Conservation (phyloP, 1,140 invertebrate genomes). For the Drosophila bifasciata region DNA sequence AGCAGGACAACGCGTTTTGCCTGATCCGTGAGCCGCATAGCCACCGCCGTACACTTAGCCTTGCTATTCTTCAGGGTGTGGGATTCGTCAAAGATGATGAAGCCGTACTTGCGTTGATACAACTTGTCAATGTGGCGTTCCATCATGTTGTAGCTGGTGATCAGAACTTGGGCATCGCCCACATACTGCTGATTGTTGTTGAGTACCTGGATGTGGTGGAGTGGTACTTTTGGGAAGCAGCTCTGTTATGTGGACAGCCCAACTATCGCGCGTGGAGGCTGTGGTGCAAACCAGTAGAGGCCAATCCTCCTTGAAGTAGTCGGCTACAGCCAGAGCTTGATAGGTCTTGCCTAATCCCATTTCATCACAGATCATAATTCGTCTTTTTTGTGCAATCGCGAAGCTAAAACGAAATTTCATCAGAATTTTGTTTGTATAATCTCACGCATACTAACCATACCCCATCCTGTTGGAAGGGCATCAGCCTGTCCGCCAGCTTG, state of each 20-base stretch:
- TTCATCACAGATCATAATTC: conserved; percentile 95
- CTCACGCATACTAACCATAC: conserved; percentile 83
- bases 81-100: conserved; percentile 94
- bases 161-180: conserved; percentile 87
- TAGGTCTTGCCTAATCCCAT: conserved; percentile 99
- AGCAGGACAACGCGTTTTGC: conserved; percentile 91
- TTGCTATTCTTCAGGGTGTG: conserved; percentile 93
- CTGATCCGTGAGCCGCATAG: conserved; percentile 87
- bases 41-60: conserved; percentile 90
- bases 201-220: conserved; percentile 87
- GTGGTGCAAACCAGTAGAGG: conserved; percentile 94
- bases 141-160: conserved; percentile 93
- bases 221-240: conserved; percentile 89
- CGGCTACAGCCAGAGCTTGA: conserved; percentile 95
- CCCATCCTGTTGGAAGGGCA: conserved; percentile 94
- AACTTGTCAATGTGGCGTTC: conserved; percentile 87
- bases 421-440: neutral
- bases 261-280: conserved; percentile 92
- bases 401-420: conserved; percentile 85
- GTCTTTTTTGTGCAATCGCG: conserved; percentile 89
- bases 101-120: conserved; percentile 87
- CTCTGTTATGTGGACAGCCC: conserved; percentile 90
- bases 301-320: conserved; percentile 95
- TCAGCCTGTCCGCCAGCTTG: conserved; percentile 86
- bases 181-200: conserved; percentile 87